Percentiles rank a stretch among this genome's conserved stretches.
These are phyloP conservation scores for Neodiprion virginianus DNA, from an alignment of 1,140 invertebrate species.

Conservation along the genomic window DNA sequence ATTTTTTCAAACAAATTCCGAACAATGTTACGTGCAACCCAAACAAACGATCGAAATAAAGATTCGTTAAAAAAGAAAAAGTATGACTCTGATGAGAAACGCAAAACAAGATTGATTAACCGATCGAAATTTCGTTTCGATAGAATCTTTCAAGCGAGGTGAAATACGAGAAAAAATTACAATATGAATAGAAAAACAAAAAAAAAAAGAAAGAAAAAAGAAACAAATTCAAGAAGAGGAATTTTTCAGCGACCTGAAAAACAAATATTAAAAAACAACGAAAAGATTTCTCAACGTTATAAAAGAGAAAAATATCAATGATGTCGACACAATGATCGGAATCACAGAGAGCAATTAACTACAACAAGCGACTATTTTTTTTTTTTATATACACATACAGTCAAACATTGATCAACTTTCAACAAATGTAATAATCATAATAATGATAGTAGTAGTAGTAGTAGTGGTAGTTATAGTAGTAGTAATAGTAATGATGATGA, in stretches of 20 bases:
- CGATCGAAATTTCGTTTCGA: conserved; percentile 14
- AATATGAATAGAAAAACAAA: neutral
- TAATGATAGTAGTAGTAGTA: neutral
- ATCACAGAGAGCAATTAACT: neutral
- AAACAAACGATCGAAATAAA: neutral
- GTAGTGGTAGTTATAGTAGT: neutral
- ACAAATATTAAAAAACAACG: neutral
- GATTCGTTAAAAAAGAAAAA: neutral
- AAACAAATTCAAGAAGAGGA: neutral
- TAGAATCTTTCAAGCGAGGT: too few species aligned
- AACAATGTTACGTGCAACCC: conserved; percentile 25
- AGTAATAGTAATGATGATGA: too few species aligned
- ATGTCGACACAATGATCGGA: neutral
- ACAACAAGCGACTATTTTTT: neutral
- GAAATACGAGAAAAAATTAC: too few species aligned
- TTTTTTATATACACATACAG: neutral
- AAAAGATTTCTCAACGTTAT: too few species aligned
- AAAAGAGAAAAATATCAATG: neutral
- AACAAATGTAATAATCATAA: neutral
- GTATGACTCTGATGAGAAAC: conserved; percentile 4
- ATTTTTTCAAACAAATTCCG: too few species aligned
- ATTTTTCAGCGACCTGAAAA: neutral
- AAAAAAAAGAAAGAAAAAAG: neutral
- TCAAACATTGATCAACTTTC: neutral
- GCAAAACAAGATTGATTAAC: neutral